A percentile compares a stretch with the other conserved stretches of the same genome.
Evolutionary conservation across 2,888 invertebrate species (phyloP).

Genomic region (Drosophila rubida): DNA sequence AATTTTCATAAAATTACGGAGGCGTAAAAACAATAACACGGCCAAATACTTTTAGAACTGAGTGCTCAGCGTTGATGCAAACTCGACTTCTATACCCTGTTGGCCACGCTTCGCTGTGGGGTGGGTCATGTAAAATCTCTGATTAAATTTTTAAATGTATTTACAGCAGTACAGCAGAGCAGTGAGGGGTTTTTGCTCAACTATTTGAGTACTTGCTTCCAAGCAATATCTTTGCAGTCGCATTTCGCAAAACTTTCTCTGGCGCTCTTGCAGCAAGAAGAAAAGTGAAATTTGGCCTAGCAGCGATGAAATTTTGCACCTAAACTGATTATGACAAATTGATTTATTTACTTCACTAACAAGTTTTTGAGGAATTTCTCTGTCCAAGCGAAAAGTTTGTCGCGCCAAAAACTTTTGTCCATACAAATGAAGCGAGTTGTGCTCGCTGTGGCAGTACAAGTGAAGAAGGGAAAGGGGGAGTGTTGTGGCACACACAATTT

Average conservation of each 20-base stretch:
- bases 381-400: constrained; percentile 66
- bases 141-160: neutral
- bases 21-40: constrained; percentile 59
- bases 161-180: neutral
- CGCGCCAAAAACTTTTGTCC: constrained; percentile 68
- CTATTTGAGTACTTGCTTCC: constrained; percentile 15
- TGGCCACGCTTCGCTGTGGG: neutral
- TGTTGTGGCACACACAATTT: constrained; percentile 1
- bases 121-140: neutral
- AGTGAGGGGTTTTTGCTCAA: neutral
- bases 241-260: constrained; percentile 22
- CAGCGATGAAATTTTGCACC: constrained; percentile 76
- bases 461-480: too few relatives aligned
- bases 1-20: constrained; percentile 68
- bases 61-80: constrained; percentile 21
- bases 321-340: constrained; percentile 83
- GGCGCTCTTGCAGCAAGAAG: constrained; percentile 40
- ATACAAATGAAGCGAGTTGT: constrained; percentile 63
- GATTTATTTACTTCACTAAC: constrained; percentile 83
- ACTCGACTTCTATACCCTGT: constrained; percentile 40
- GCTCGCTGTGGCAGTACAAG: neutral
- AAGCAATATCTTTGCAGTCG: constrained; percentile 34
- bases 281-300: constrained; percentile 67
- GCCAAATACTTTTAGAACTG: constrained; percentile 55
- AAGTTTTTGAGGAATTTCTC: constrained; percentile 75